phyloP scores from a whole-genome alignment of 2,888 invertebrate genomes.

The Aphidius colemani region DNA sequence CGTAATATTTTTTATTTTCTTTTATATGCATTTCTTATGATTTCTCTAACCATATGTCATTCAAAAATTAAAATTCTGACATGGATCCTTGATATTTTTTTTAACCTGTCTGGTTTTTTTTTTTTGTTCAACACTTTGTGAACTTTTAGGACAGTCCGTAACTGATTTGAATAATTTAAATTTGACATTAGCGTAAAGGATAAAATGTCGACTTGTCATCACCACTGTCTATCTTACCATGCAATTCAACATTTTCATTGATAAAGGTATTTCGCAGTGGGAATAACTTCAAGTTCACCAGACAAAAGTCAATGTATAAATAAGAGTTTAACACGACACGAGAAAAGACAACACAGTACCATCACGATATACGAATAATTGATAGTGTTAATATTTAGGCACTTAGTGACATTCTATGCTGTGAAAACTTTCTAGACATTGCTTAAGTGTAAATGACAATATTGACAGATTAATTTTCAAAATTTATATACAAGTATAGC shows the following conservation, averaged over 20 bases:
- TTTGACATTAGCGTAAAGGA: conserved; percentile 28
- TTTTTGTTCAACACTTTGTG: background rate
- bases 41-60: conserved; percentile 30
- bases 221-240: conserved; percentile 30
- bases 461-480: conserved; percentile 1
- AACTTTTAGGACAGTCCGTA: too few species aligned
- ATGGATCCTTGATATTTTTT: conserved; percentile 28
- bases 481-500: background rate
- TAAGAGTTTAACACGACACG: background rate
- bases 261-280: conserved; percentile 12
- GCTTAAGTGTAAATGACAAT: conserved; percentile 8
- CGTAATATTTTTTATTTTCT: conserved; percentile 28
- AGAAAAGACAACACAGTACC: too few species aligned
- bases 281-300: conserved; percentile 7
- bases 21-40: conserved; percentile 28
- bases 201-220: conserved; percentile 22
- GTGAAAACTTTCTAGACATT: conserved; percentile 12
- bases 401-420: background rate
- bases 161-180: background rate
- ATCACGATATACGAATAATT: conserved; percentile 13
- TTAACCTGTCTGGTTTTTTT: background rate
- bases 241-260: conserved; percentile 24
- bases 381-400: conserved; percentile 19
- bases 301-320: conserved; percentile 19
- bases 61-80: conserved; percentile 27